Base-by-base conservation (phyloP, 2,113 vertebrate species). In the Clarias gariepinus region DNA sequence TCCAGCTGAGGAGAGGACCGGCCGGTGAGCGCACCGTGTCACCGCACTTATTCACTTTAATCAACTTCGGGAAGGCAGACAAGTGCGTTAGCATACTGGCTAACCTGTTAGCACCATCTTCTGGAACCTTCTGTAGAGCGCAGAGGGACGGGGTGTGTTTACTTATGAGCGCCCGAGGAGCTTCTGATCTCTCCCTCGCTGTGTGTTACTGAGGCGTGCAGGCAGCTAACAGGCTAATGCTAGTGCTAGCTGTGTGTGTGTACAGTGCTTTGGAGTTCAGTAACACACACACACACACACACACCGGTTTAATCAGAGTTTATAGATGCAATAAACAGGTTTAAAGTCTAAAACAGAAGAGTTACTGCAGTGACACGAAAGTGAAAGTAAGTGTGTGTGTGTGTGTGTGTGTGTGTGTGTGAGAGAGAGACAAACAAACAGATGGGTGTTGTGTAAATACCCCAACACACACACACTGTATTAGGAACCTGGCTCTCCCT, bases 361-460 rank as follows among this genome's bases (percentile, higher is more conserved):
- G 41, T 47, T 36, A 36, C 68, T 10, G 4, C 19, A 47, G 25
- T 13, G 73, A 52, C 73, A 13, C 3, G 73, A 76, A 76, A 76
- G 73, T 76, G 41, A 78, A 78, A 78, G 76, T 78, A 57, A 78
- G 2, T 9, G 73, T 30, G 69, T 41, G 33, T 4, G 33, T 21
- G 19, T 41, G 69, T 21, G 33, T 41, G 68, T 21, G 68, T 85
- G 16, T 47, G 18, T 77, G n/a, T n/a, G n/a, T n/a, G n/a, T n/a
- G n/a, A n/a, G n/a, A n/a, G n/a, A n/a, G 47, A 85, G 69, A 89
- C 88, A n/a, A n/a, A 81, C 89, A 99, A 98, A 36, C 33, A 1
- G 57, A 41, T 41, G 41, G 41, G 41, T 41, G 41, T 41, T 41
- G 41, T 3, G 41, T 41, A 41, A 41, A 41, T 36, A 41, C 41